phyloP scores from a whole-genome alignment of 1,140 invertebrate genomes.

The Cryptotermes secundus region DNA sequence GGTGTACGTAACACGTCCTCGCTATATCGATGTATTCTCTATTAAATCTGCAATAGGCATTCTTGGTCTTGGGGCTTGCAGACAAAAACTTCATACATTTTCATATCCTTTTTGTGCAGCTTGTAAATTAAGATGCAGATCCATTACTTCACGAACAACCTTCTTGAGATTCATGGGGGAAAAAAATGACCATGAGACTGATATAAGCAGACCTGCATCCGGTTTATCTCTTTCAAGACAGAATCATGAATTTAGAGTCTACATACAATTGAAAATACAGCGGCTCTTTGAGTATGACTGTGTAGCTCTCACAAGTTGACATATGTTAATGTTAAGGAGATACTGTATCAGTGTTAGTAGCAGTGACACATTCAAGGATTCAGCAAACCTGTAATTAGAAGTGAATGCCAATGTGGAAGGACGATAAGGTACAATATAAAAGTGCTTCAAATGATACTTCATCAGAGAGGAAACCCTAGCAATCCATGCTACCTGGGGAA shows the following conservation, averaged over 20 bases:
- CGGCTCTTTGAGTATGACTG: not conserved
- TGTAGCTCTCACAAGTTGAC: no score
- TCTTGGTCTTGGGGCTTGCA: not conserved
- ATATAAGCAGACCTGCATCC: no score
- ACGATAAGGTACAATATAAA: no score
- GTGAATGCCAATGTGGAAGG: no score
- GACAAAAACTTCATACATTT: not conserved
- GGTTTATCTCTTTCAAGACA: conserved; percentile 6
- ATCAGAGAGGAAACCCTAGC: no score
- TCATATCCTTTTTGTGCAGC: not conserved
- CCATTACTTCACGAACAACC: not conserved
- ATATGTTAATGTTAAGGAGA: no score
- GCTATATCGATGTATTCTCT: not conserved
- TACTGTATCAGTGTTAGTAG: no score
- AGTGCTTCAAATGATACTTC: no score
- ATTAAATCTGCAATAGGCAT: not conserved
- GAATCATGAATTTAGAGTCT: not conserved
- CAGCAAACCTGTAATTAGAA: no score
- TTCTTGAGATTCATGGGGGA: not conserved
- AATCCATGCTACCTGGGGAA: no score
- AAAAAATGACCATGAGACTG: no score
- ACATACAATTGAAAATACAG: not conserved
- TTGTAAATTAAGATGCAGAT: not conserved
- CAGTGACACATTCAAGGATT: no score
- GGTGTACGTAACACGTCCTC: not conserved